Evolutionary conservation across 2,113 vertebrate genomes (phyloP).

Genomic region (Diphyllodes magnificus): DNA sequence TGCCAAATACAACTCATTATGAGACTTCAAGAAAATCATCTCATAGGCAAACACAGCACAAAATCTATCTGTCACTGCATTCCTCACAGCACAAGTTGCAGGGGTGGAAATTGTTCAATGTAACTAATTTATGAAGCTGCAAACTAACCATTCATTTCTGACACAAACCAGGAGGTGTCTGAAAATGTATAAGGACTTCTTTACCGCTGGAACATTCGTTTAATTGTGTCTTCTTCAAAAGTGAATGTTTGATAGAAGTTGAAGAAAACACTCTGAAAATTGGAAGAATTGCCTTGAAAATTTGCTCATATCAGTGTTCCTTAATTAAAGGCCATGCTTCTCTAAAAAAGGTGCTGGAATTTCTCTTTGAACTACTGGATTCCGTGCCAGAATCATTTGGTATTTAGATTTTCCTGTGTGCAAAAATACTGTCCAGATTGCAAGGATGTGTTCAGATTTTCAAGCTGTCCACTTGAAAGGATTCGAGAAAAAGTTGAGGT

Average conservation of each 20-base stretch:
- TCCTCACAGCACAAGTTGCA: constrained; percentile 73
- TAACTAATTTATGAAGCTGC: constrained; percentile 69
- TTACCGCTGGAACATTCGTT: neutral
- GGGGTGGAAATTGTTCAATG: constrained; percentile 66
- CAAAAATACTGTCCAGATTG: neutral
- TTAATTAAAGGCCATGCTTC: neutral
- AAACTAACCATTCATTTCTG: constrained; percentile 65
- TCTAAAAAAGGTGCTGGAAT: neutral
- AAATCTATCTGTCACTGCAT: constrained; percentile 85
- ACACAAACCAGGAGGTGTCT: constrained; percentile 39
- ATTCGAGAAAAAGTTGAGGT: neutral
- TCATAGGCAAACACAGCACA: constrained; percentile 93
- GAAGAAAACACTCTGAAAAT: neutral
- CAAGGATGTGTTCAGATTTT: neutral
- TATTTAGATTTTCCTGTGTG: neutral
- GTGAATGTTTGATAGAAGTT: neutral
- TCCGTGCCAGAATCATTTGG: neutral
- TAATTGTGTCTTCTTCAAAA: neutral
- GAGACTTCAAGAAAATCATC: constrained; percentile 96
- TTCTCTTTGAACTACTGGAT: neutral
- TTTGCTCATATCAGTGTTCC: neutral
- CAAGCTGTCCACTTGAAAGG: neutral
- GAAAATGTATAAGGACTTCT: constrained; percentile 26
- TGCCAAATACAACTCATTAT: constrained; percentile 98
- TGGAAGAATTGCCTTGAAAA: neutral